Conservation (phyloP, 2,888 invertebrate genomes). For the Auanema sp. region DNA sequence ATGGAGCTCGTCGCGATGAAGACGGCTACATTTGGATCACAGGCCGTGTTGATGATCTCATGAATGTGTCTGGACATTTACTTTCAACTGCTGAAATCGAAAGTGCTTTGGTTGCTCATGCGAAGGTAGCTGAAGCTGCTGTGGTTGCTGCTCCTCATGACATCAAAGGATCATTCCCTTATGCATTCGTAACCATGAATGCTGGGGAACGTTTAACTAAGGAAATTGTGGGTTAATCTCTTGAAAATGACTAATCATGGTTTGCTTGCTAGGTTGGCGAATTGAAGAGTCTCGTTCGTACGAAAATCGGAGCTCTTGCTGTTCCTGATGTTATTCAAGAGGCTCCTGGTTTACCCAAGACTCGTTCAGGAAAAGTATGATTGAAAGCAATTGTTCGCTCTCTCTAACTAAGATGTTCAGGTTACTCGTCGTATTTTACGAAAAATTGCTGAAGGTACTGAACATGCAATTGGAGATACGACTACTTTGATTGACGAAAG, state of each 20-base stretch:
- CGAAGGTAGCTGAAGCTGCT: constrained; percentile 84
- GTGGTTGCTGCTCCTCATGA: constrained; percentile 91
- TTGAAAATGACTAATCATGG: background rate
- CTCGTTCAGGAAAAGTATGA: constrained; percentile 80
- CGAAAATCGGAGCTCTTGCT: constrained; percentile 90
- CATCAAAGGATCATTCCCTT: constrained; percentile 93
- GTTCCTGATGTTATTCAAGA: constrained; percentile 90
- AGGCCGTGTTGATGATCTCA: constrained; percentile 85
- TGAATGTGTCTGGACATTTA: constrained; percentile 95
- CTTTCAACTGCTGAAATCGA: constrained; percentile 90
- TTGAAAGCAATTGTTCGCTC: background rate
- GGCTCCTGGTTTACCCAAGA: constrained; percentile 82
- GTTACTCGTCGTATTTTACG: constrained; percentile 90
- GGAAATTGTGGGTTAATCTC: background rate
- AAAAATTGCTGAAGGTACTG: constrained; percentile 87
- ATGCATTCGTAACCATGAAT: constrained; percentile 92
- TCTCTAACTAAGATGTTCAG: constrained; percentile 8
- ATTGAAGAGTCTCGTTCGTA: constrained; percentile 72
- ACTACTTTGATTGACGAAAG: constrained; percentile 83
- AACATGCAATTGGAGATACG: constrained; percentile 82
- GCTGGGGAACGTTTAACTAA: constrained; percentile 33
- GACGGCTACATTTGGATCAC: constrained; percentile 77
- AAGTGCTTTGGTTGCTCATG: constrained; percentile 68
- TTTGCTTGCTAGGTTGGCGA: constrained; percentile 26
- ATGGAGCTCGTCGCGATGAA: constrained; percentile 75